Evolutionary conservation across 2,797 vertebrate species (phyloP), one percentile per base, ranked within the genome.

Genomic region (Artibeus jamaicensis): DNA sequence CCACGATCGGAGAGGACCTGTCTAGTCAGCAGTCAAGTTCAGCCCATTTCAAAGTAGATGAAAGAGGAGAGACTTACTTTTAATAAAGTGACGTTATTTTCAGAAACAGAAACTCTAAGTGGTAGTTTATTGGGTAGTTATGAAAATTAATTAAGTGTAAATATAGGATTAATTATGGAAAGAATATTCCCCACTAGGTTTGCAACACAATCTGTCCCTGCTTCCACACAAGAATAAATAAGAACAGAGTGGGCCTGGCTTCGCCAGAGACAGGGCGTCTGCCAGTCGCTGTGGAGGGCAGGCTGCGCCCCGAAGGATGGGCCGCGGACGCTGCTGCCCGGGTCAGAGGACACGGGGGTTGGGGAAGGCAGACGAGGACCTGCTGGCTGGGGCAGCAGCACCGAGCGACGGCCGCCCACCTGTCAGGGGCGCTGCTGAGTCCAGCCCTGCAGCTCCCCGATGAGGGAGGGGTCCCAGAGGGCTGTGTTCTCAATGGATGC

Each of bases 111-210:
- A 88, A 84, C 50, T 82, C 46, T 22, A 82, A 46, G 2, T 68
- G 57, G n/a, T 34, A 55, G 46, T 82, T 87, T 73, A 67, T 5
- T 39, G 46, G 65, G 34, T 24, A 48, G 34, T 77, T 59, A 65
- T 15, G 29, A 79, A 93, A 93, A 89, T 76, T 85, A 83, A 79
- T 32, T 74, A 57, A 42, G 34, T 89, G 10, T 82, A 90, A 81
- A 93, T 39, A 46, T 0, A 86, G 39, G n/a, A 48, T 78, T 44
- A n/a, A 24, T n/a, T 67, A 53, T 78, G 71, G 86, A 74, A 59
- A 85, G 67, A 70, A 34, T 7, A 70, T 37, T 62, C 6, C 21
- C 73, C 53, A 50, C 5, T 78, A 9, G 10, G 62, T 50, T 81
- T 21, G 53, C 46, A 67, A 16, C 26, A 34, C 39, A 29, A 62